These are phyloP conservation scores for Epistrophe eligans DNA, from an alignment of 2,888 invertebrate genomes.

Conservation along the genomic window DNA sequence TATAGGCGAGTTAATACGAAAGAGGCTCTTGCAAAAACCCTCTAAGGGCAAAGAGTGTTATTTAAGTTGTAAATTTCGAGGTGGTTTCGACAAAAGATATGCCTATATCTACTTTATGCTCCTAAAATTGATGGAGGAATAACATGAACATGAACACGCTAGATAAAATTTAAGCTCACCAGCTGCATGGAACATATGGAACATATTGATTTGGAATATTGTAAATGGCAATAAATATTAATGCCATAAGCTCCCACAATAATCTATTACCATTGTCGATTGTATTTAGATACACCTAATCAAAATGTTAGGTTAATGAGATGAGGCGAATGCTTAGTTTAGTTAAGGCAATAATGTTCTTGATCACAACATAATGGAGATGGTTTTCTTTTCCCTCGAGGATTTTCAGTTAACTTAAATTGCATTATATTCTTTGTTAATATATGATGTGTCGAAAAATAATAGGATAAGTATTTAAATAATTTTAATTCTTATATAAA, in stretches of 20 bases:
- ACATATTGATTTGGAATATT: neutral
- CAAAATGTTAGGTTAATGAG: neutral
- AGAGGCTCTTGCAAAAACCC: too few species aligned
- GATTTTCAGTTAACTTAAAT: too few species aligned
- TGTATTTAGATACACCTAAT: neutral
- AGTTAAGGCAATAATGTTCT: neutral
- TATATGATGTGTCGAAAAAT: too few species aligned
- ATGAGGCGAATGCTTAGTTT: neutral
- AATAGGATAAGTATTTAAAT: too few species aligned
- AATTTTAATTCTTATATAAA: too few species aligned
- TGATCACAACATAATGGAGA: neutral
- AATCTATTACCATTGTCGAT: conserved; percentile 18
- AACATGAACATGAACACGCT: conserved; percentile 54
- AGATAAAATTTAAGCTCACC: conserved; percentile 44
- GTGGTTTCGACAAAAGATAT: conserved; percentile 49
- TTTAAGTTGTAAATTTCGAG: conserved; percentile 56
- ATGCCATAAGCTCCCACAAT: conserved; percentile 30
- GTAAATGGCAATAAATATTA: conserved; percentile 34
- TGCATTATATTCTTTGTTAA: too few species aligned
- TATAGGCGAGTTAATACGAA: neutral
- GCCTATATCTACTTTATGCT: neutral
- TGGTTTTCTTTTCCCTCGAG: neutral
- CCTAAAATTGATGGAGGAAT: conserved; percentile 1
- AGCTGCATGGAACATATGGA: conserved; percentile 46
- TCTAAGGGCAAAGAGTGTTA: too few species aligned